Evolutionary conservation across 2,113 vertebrate species (phyloP).

Genomic region (Trichechus manatus): DNA sequence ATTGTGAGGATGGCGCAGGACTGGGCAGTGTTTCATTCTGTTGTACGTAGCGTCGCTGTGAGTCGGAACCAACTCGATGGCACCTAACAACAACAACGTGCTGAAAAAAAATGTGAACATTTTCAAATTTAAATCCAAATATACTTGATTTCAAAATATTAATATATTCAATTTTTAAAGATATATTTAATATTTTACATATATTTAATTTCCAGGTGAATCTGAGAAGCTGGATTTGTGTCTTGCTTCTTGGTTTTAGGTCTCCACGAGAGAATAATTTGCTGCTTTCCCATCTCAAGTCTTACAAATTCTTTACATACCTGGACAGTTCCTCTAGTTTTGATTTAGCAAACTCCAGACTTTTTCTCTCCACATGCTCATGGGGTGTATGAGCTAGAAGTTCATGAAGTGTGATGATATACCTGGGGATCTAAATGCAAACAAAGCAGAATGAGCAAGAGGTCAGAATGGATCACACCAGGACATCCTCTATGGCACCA

Average conservation of each 20-base stretch:
- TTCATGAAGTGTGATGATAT: slow-evolving; percentile 99
- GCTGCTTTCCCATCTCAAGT: background rate
- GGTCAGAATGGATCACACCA: background rate
- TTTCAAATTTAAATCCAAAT: slow-evolving; percentile 45
- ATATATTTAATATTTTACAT: background rate
- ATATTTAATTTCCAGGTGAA: background rate
- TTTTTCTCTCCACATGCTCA: slow-evolving; percentile 98
- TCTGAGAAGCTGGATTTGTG: background rate
- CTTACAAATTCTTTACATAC: slow-evolving; percentile 79
- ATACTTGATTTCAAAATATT: background rate
- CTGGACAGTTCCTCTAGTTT: slow-evolving; percentile 98
- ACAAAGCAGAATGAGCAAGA: slow-evolving; percentile 51
- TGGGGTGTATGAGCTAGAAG: slow-evolving; percentile 98
- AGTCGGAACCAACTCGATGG: too few species aligned
- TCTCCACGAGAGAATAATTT: background rate
- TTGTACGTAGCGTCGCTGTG: too few species aligned
- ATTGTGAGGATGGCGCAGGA: too few species aligned
- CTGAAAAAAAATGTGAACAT: background rate
- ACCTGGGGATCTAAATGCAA: slow-evolving; percentile 95
- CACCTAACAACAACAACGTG: background rate
- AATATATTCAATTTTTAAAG: background rate
- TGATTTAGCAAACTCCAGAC: slow-evolving; percentile 98
- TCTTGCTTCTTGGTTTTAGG: background rate
- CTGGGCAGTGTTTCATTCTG: too few species aligned
- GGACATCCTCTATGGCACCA: background rate